Percentiles rank a stretch among this genome's conserved stretches.
phyloP scores from a whole-genome alignment of 2,888 invertebrate genomes.

The Eilema depressum region DNA sequence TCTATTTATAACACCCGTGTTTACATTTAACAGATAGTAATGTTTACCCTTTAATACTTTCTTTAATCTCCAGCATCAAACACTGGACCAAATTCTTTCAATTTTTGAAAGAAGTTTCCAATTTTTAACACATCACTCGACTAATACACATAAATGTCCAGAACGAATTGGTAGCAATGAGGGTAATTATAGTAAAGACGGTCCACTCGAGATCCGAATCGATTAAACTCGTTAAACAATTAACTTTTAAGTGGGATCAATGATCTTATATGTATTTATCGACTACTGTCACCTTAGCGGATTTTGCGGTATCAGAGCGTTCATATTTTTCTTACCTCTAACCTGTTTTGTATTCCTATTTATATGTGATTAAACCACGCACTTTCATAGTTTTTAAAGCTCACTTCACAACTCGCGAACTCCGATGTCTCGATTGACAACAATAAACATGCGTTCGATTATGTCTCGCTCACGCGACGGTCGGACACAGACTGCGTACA shows the following conservation, averaged over 20 bases:
- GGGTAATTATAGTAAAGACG: slow-evolving; percentile 48
- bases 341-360: slow-evolving; percentile 33
- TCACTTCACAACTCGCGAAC: slow-evolving; percentile 65
- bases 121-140: neutral
- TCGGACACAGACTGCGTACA: slow-evolving; percentile 64
- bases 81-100: slow-evolving; percentile 27
- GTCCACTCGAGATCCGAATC: slow-evolving; percentile 65
- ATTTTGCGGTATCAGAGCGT: slow-evolving; percentile 66
- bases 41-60: slow-evolving; percentile 75
- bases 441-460: slow-evolving; percentile 37
- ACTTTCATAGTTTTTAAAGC: slow-evolving; percentile 59
- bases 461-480: slow-evolving; percentile 58
- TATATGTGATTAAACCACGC: slow-evolving; percentile 52
- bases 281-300: slow-evolving; percentile 60
- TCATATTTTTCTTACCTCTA: slow-evolving; percentile 51
- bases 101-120: slow-evolving; percentile 1
- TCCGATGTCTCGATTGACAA: slow-evolving; percentile 47
- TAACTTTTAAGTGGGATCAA: slow-evolving; percentile 81
- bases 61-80: slow-evolving; percentile 57
- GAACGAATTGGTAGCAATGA: slow-evolving; percentile 32
- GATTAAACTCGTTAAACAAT: slow-evolving; percentile 75
- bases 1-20: slow-evolving; percentile 79
- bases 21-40: slow-evolving; percentile 76
- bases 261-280: slow-evolving; percentile 69
- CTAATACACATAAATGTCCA: slow-evolving; percentile 13